A percentile compares a stretch with the other conserved stretches of the same genome.
These are phyloP conservation scores for Dione vanillae DNA, from an alignment of 2,888 invertebrate genomes.

Conservation along the genomic window DNA sequence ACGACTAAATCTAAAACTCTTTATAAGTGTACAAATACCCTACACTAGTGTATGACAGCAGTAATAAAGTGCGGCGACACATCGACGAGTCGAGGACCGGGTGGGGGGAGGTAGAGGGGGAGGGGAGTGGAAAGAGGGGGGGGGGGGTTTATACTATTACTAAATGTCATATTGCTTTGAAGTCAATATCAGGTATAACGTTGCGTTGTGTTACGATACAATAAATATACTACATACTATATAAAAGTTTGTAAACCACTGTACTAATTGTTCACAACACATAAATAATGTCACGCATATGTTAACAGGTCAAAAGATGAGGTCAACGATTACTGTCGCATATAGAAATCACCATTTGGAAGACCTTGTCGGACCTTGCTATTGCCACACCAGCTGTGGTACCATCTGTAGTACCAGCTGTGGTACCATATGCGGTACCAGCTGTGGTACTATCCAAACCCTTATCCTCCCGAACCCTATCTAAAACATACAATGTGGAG, in stretches of 20 bases:
- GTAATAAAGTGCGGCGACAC: slow-evolving; percentile 12
- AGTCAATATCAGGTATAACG: slow-evolving; percentile 31
- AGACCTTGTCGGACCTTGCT: slow-evolving; percentile 30
- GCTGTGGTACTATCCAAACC: no score
- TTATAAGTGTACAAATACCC: neutral
- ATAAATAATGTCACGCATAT: slow-evolving; percentile 16
- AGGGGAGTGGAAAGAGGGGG: no score
- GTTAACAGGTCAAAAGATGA: slow-evolving; percentile 18
- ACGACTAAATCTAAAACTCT: neutral
- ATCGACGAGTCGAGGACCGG: neutral
- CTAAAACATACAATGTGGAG: no score
- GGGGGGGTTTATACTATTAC: slow-evolving; percentile 21
- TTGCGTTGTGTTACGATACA: neutral
- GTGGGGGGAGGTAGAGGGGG: neutral
- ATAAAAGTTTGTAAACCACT: slow-evolving; percentile 9
- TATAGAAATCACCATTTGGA: slow-evolving; percentile 29
- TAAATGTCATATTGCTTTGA: slow-evolving; percentile 39
- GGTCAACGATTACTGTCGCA: slow-evolving; percentile 26
- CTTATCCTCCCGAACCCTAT: no score
- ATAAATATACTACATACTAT: no score
- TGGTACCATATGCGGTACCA: no score
- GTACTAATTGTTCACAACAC: slow-evolving; percentile 23
- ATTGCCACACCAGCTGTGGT: slow-evolving; percentile 25
- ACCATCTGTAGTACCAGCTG: no score
- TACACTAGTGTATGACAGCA: slow-evolving; percentile 11